A percentile compares a stretch with the other conserved stretches of the same genome.
Conservation (phyloP, 2,797 vertebrate species). For the Paguma larvata region DNA sequence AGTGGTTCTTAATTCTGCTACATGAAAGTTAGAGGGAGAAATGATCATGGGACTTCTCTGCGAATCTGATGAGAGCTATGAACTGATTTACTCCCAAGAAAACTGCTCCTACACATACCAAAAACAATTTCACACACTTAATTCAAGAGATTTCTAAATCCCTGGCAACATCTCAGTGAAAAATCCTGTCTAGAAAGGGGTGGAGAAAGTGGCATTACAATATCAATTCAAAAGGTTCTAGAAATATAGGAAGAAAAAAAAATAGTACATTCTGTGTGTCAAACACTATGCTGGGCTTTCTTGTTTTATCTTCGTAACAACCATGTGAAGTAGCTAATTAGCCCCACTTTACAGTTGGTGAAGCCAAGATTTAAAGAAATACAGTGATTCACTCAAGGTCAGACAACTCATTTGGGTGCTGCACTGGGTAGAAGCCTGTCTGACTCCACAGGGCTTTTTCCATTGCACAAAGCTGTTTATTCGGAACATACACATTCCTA, state of each 20-base stretch:
- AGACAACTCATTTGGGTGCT: neutral
- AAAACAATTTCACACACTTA: slow-evolving; percentile 7
- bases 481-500: slow-evolving; percentile 9
- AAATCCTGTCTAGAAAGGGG: neutral
- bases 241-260: neutral
- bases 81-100: neutral
- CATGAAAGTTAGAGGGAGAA: neutral
- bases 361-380: slow-evolving; percentile 39
- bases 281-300: neutral
- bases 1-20: slow-evolving; percentile 34
- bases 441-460: slow-evolving; percentile 1
- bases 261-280: neutral
- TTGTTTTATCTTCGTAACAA: slow-evolving; percentile 8
- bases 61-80: slow-evolving; percentile 41
- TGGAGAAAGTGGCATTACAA: neutral
- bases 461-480: slow-evolving; percentile 9
- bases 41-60: neutral
- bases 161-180: slow-evolving; percentile 6
- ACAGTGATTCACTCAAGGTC: slow-evolving; percentile 35
- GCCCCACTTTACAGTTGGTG: neutral
- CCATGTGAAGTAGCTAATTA: neutral
- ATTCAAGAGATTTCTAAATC: slow-evolving; percentile 5
- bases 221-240: slow-evolving; percentile 20
- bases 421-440: neutral
- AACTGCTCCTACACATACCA: neutral